A percentile compares a stretch with the other conserved stretches of the same genome.
These are phyloP conservation scores for Rhabdophis nuchalis DNA, from an alignment of 2,797 vertebrate species.

Conservation along the genomic window DNA sequence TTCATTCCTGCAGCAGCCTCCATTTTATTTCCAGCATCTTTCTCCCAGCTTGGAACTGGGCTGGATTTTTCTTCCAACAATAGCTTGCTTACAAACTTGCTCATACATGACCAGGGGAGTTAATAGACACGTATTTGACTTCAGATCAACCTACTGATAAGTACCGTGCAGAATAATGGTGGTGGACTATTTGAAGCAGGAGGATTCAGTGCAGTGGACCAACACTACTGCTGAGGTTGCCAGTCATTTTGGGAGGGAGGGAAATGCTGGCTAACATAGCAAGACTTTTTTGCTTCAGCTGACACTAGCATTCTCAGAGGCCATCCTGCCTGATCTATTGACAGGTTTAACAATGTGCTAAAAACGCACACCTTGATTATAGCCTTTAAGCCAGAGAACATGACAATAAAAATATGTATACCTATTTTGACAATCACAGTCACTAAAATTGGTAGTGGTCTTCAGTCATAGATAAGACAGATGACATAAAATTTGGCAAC, in stretches of 20 bases:
- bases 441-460: not conserved
- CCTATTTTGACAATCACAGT: not conserved
- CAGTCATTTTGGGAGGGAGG: not conserved
- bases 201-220: not conserved
- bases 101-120: not conserved
- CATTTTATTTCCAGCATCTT: too few species aligned
- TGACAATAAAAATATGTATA: not conserved
- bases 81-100: not conserved
- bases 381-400: not conserved
- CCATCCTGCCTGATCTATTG: not conserved
- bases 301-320: not conserved
- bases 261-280: not conserved
- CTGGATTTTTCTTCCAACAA: too few species aligned
- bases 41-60: too few species aligned
- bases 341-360: not conserved
- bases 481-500: not conserved
- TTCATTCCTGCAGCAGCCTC: too few species aligned
- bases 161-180: not conserved
- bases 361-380: not conserved
- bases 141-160: not conserved
- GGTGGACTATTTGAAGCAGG: not conserved
- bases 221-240: not conserved
- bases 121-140: not conserved
- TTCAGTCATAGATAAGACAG: not conserved
- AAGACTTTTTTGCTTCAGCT: not conserved